Percentiles rank a stretch among this genome's conserved stretches.
These are phyloP conservation scores for Herpailurus yagouaroundi DNA, from an alignment of 2,113 vertebrate genomes.

Conservation along the genomic window DNA sequence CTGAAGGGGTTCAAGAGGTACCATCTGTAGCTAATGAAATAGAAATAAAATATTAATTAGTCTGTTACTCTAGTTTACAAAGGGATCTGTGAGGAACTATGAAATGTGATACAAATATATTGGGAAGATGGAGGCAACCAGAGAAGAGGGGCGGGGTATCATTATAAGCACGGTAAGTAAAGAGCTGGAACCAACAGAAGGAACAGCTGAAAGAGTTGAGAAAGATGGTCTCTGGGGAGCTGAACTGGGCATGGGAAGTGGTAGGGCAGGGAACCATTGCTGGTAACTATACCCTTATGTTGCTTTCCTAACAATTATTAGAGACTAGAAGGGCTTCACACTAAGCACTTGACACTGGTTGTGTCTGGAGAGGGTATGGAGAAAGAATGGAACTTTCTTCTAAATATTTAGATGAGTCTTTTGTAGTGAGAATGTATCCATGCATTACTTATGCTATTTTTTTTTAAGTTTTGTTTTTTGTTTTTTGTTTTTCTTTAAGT, in stretches of 20 bases:
- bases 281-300: not conserved
- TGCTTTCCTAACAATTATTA: not conserved
- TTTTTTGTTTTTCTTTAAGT: too few species aligned
- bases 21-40: not conserved
- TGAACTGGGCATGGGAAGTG: not conserved
- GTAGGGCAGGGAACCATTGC: not conserved
- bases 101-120: not conserved
- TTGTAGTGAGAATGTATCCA: not conserved
- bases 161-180: not conserved
- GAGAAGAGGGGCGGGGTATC: not conserved
- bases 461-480: too few species aligned
- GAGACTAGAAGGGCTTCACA: not conserved
- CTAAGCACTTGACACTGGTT: not conserved
- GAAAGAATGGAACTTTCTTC: not conserved
- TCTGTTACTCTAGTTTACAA: not conserved
- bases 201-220: not conserved
- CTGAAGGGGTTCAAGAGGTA: constrained; percentile 17
- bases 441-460: not conserved
- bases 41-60: not conserved
- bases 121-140: not conserved
- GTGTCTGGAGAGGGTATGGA: not conserved
- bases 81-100: not conserved
- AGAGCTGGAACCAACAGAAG: not conserved
- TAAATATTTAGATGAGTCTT: not conserved
- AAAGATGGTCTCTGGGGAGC: not conserved